Evolutionary conservation across 2,888 invertebrate genomes (phyloP), one percentile per base, ranked within the genome.

Genomic region (Bombylius discolor): DNA sequence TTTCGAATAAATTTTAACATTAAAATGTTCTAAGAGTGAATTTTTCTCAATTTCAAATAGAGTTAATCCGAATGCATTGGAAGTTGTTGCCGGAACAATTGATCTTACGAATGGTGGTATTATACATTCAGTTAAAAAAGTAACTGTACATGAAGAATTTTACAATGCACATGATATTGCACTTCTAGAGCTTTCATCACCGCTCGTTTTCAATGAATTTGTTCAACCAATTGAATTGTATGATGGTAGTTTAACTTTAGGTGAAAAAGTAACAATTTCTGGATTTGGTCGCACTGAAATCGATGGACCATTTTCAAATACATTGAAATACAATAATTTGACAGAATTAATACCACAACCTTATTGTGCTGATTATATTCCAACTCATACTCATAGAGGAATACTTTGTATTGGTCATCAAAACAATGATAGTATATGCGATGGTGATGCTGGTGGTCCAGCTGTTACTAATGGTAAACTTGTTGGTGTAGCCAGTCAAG

Each of bases 361-460:
- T 5, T 8, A n/a, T 9, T 55, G 46, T 23, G 4, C 9, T 4
- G 4, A n/a, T 9, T 13, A 8, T n/a, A 8, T n/a, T 23, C 7
- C 46, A 14, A 4, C 23, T 23, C 23, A 23, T 12, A 3, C 1
- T 23, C 47, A 23, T 39, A n/a, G n/a, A 47, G 23, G 52, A 23
- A 23, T 52, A 39, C 54, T 68, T 5, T 68, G 68, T 11, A 57
- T 68, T 59, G 65, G 61, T 7, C 68, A 68, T 52, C 44, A 49
- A 14, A 7, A 46, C 0, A 57, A 58, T 7, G 60, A 62, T 33
- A 71, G 73, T 5, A 64, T 66, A 4, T 72, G 73, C 55, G 59
- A 62, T 23, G 70, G 70, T 5, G 72, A 73, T 54, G 69, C 67
- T 4, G 72, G 73, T 11, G 70, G 70, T 45, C 71, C 72, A 52